Conservation (phyloP, 2,888 invertebrate genomes). For the Caenorhabditis zanzibari region DNA sequence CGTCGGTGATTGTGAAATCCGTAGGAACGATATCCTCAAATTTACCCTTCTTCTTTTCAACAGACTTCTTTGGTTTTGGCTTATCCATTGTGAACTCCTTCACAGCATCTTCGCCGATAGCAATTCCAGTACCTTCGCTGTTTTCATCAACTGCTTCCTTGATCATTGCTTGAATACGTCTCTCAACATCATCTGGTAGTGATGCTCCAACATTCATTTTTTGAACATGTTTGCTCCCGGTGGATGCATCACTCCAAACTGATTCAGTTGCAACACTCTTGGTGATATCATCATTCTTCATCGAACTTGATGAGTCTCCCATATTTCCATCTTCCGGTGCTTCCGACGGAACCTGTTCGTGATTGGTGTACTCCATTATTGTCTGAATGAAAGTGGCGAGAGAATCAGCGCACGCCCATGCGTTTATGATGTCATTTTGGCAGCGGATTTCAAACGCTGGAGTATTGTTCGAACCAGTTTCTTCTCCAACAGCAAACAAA, state of each 20-base stretch:
- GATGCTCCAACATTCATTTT: conserved; percentile 27
- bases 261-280: conserved; percentile 56
- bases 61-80: not conserved
- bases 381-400: conserved; percentile 75
- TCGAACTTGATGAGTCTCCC: conserved; percentile 40
- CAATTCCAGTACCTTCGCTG: conserved; percentile 43
- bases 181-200: conserved; percentile 53
- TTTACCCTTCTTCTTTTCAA: not conserved
- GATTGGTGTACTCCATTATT: conserved; percentile 73
- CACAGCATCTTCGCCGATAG: conserved; percentile 68
- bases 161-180: conserved; percentile 68
- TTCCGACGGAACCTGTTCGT: conserved; percentile 65
- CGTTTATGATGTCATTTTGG: conserved; percentile 63
- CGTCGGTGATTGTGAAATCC: conserved; percentile 62
- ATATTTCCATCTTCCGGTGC: conserved; percentile 14
- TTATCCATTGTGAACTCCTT: conserved; percentile 54
- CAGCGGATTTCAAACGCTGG: conserved; percentile 73
- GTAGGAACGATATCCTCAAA: conserved; percentile 19
- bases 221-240: conserved; percentile 45
- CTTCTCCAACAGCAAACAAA: conserved; percentile 53
- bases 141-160: conserved; percentile 71
- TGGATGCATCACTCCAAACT: conserved; percentile 60
- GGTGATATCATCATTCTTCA: conserved; percentile 22
- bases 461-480: conserved; percentile 51
- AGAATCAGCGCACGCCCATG: conserved; percentile 82